Base-by-base conservation (phyloP, 2,797 vertebrate species). In the Chrosomus eos region DNA sequence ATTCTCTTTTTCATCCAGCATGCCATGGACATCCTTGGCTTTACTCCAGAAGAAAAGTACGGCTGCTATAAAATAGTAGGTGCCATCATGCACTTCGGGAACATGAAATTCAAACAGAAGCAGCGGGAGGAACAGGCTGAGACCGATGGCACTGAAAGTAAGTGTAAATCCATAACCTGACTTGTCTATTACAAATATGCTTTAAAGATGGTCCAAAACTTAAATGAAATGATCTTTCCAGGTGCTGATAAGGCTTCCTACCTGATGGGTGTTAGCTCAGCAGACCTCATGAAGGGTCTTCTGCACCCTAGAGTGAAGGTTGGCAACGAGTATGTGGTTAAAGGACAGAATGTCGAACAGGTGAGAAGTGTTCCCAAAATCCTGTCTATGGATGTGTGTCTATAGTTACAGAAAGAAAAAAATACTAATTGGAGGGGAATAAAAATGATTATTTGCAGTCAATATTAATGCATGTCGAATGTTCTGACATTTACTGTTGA, bases 91-190 rank as follows among this genome's bases (percentile, higher is more conserved):
- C 97, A 98, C 91, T 98, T 98, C 0, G 97, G 97, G 86, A 99
- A 99, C 94, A 98, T 99, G 98, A 99, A 98, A 87, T 98, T 98
- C 94, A 98, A 98, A 92, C 97, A 96, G 74, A 99, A 96, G 91
- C 97, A 96, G 90, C 93, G 97, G 0, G 97, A 98, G 76, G 97
- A 99, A 91, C 97, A 99, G 93, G 97, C 97, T 0, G 97, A 98
- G 91, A 90, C 97, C 0, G 96, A 97, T 0, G 96, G 96, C 96
- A 98, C 97, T 85, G 97, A 98, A 94, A 97, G 97, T 98, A 92
- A 94, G 95, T 91, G 7, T 74, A 66, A 81, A 68, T 38, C 51
- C 60, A 51, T n/a, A 36, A n/a, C 38, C 26, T 2, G 43, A 19
- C 10, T n/a, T 51, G 7, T 18, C n/a, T 19, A 40, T 45, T 36